phyloP scores from a whole-genome alignment of 2,797 vertebrate species.

The Macrochelys suwanniensis region DNA sequence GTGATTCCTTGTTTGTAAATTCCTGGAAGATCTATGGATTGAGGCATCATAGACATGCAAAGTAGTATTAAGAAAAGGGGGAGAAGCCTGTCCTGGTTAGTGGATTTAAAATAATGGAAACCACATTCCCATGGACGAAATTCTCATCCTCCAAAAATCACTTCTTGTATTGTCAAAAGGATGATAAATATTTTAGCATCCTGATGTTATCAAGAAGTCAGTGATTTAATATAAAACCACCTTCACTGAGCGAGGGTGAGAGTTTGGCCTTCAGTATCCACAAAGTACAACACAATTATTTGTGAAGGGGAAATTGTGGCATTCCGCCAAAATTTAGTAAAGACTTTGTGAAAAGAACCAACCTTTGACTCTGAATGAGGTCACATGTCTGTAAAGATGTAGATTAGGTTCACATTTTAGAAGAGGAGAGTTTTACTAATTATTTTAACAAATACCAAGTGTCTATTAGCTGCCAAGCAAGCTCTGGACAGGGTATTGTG shows the following conservation, averaged over 20 bases:
- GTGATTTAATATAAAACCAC: neutral
- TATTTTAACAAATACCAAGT: neutral
- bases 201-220: neutral
- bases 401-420: neutral
- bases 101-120: neutral
- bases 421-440: neutral
- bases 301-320: neutral
- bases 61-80: neutral
- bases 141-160: neutral
- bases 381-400: neutral
- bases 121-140: neutral
- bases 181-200: neutral
- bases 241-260: neutral
- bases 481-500: neutral
- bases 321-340: neutral
- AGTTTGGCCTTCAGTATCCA: neutral
- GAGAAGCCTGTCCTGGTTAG: conserved; percentile 3
- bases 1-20: neutral
- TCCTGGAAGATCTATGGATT: neutral
- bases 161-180: neutral
- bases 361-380: conserved; percentile 6
- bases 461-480: neutral
- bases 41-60: neutral
- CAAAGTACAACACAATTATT: neutral
- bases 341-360: neutral